Conservation (phyloP, 2,797 vertebrate species). For the Myotis myotis region DNA sequence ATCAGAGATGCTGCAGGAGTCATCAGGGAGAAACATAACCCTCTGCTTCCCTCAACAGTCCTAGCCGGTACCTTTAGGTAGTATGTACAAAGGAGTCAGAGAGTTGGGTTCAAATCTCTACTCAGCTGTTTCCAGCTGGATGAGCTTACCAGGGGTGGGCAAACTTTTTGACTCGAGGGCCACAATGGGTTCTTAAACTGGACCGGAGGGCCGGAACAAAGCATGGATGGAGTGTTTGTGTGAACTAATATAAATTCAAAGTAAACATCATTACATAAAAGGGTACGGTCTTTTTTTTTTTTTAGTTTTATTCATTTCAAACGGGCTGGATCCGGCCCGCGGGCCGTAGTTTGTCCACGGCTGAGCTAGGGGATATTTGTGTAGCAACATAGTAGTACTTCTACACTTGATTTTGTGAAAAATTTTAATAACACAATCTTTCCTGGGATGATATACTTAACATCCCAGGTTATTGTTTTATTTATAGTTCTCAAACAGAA, state of each 20-base stretch:
- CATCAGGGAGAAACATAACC: not conserved
- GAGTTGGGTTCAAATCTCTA: not conserved
- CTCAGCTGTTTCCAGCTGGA: not conserved
- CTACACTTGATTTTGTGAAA: not conserved
- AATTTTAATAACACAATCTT: not conserved
- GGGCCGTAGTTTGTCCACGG: no score
- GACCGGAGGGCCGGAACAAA: no score
- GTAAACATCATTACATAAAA: no score
- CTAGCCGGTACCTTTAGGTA: not conserved
- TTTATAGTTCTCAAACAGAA: conserved; percentile 12
- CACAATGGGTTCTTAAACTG: no score
- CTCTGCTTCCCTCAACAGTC: not conserved
- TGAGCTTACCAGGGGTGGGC: no score
- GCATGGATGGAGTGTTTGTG: no score
- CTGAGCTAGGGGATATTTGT: not conserved
- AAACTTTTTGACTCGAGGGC: no score
- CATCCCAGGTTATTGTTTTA: not conserved
- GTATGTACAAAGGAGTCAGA: not conserved
- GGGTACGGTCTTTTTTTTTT: no score
- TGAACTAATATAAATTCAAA: no score
- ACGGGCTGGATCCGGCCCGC: no score
- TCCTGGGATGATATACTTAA: not conserved
- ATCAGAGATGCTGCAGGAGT: not conserved
- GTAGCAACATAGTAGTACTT: not conserved
- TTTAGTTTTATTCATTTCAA: no score